Conservation (phyloP, 2,113 vertebrate genomes). For the Nicator chloris region DNA sequence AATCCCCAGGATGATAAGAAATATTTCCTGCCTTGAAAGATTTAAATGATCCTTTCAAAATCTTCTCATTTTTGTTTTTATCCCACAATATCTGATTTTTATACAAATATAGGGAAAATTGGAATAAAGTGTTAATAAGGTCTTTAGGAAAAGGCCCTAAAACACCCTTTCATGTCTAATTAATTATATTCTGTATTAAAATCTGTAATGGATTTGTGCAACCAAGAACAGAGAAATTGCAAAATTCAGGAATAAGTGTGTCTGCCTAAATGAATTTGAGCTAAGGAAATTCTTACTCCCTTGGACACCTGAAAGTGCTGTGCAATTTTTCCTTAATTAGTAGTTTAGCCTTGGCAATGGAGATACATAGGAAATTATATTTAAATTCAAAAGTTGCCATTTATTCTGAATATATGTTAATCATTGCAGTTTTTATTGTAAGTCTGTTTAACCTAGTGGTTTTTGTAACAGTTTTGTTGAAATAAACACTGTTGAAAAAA, state of each 20-base stretch:
- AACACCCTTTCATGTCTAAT: neutral
- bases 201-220: neutral
- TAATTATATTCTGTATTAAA: neutral
- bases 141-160: neutral
- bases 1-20: neutral
- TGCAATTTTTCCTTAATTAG: conserved; percentile 60
- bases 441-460: neutral
- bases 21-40: neutral
- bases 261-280: neutral
- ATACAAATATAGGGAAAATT: neutral
- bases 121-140: neutral
- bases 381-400: conserved; percentile 44
- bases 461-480: neutral
- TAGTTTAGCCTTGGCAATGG: conserved; percentile 54
- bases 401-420: conserved; percentile 18
- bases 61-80: neutral
- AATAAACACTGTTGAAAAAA: conserved; percentile 31
- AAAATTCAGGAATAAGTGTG: neutral
- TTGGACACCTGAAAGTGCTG: neutral
- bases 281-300: conserved; percentile 1
- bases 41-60: neutral
- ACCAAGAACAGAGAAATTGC: neutral
- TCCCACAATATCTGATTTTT: neutral
- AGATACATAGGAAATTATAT: conserved; percentile 47
- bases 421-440: neutral